phyloP scores from a whole-genome alignment of 2,797 vertebrate species.

The Spinus pinus region DNA sequence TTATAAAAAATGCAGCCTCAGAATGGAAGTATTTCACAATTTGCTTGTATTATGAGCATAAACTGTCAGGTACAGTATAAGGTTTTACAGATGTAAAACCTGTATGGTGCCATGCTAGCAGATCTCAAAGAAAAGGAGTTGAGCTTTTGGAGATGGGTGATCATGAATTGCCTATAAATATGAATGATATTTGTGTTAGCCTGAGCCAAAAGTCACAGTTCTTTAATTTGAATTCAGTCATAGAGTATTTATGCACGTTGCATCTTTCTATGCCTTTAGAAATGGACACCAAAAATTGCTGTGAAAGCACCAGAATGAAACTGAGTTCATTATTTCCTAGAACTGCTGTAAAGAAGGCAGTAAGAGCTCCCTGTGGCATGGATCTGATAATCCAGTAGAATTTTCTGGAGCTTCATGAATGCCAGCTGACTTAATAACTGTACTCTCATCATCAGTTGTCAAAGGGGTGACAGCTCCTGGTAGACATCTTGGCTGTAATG shows the following conservation, averaged over 20 bases:
- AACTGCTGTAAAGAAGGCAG: background rate
- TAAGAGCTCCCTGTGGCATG: background rate
- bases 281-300: background rate
- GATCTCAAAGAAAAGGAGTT: background rate
- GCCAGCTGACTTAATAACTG: background rate
- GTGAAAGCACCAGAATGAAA: background rate
- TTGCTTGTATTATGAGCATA: background rate
- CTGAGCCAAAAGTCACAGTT: background rate
- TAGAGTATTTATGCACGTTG: background rate
- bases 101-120: background rate
- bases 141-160: background rate
- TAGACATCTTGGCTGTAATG: background rate
- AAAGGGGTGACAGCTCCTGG: background rate
- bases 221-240: background rate
- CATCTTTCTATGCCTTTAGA: background rate
- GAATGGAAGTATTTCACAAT: background rate
- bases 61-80: background rate
- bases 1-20: background rate
- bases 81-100: background rate
- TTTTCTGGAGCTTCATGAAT: background rate
- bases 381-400: background rate
- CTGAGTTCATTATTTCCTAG: background rate
- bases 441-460: background rate
- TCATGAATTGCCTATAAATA: background rate
- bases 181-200: background rate